These are phyloP conservation scores for Bombus ignitus DNA, from an alignment of 1,140 invertebrate species.

Conservation along the genomic window DNA sequence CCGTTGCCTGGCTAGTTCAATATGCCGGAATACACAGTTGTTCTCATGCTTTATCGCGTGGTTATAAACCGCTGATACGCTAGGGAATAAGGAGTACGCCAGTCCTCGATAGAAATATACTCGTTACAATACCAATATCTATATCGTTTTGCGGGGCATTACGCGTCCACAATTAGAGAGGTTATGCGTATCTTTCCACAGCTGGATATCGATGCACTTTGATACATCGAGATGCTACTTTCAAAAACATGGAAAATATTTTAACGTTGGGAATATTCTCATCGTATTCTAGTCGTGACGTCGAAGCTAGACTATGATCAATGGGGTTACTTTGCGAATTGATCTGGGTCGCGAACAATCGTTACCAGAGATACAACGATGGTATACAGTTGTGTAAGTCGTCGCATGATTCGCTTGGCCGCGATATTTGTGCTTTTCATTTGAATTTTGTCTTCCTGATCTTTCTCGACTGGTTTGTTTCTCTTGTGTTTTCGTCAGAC, in stretches of 20 bases:
- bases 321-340: neutral
- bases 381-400: neutral
- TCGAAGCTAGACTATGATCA: neutral
- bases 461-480: neutral
- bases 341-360: slow-evolving; percentile 16
- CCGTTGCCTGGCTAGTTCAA: neutral
- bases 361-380: no score
- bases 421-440: neutral
- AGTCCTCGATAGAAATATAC: slow-evolving; percentile 18
- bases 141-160: neutral
- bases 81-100: slow-evolving; percentile 23
- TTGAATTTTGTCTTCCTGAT: neutral
- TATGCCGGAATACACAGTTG: neutral
- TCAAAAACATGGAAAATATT: neutral
- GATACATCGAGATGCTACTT: neutral
- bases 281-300: neutral
- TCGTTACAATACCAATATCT: neutral
- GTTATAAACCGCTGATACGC: neutral
- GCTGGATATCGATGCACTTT: neutral
- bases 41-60: slow-evolving; percentile 34
- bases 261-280: neutral
- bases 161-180: neutral
- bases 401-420: neutral
- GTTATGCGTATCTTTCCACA: neutral
- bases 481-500: neutral